Evolutionary conservation across 2,888 invertebrate genomes (phyloP), one percentile per base, ranked within the genome.

Genomic region (Hydroisotoma schaefferi): DNA sequence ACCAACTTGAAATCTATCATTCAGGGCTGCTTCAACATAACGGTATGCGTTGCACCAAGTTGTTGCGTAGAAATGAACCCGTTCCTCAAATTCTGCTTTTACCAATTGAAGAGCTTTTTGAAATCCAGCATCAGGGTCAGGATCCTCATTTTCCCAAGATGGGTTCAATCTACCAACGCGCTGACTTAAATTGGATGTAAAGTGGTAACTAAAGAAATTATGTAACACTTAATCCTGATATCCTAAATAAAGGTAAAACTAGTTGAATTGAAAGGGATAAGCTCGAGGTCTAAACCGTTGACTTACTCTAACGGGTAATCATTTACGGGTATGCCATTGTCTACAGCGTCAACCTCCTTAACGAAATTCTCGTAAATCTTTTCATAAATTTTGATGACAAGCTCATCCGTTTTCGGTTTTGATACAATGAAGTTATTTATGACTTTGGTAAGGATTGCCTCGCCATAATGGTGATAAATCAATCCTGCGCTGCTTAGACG

Each of bases 401-500:
- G 81, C 15, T 78, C 76, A 2, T 82, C 77, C 1, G 79, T 78
- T 0, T 78, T 73, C 22, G 80, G 75, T 6, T 67, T 66, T n/a
- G n/a, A n/a, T n/a, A n/a, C n/a, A n/a, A n/a, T n/a, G n/a, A n/a
- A n/a, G n/a, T n/a, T n/a, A 4, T 71, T 65, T 4, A 85, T 69
- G 25, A 89, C 75, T 62, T 80, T 78, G 59, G 82, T 79, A 37
- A 95, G 83, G 1, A 98, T 81, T 68, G 85, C 81, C 73, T 87
- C 82, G 0, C 98, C 99, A 77, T 88, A 98, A 76, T 89, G 91
- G 40, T 87, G 84, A 75, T 92, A 99, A 15, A 99, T 78, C 22
- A 99, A 79, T 0, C 98, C 99, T 2, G 98, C 98, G 71, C 94
- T 94, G 78, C 95, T 97, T 53, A 99, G 80, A n/a, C n/a, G n/a